Base-by-base conservation (phyloP, 1,140 invertebrate genomes). In the Apis dorsata region DNA sequence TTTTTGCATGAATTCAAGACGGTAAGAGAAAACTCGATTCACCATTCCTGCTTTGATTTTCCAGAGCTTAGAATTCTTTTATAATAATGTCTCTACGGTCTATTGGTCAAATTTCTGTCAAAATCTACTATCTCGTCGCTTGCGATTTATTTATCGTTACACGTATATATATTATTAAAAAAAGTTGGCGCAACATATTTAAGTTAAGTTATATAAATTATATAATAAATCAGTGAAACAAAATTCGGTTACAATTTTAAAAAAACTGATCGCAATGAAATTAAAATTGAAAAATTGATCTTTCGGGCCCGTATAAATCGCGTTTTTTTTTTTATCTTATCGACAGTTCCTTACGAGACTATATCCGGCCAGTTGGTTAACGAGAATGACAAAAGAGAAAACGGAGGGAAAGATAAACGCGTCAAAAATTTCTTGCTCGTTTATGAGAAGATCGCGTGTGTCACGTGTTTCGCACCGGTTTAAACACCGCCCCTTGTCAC, bases 401-500 rank as follows among this genome's bases (percentile, higher is more conserved):
- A 19, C 15, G 19, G 10, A 1, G 71, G 12, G 28, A 57, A 11
- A 85, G 81, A 73, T 76, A 85, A 81, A 82, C 87, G 84, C 66
- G 84, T 88, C 84, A 83, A 88, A 85, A 88, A 88, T 86, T 69
- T 87, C 80, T 83, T 77, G 65, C 74, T 68, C 80, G 68, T 88
- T 88, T 88, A 88, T 73, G 86, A 80, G 53, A 24, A 51, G 71
- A 79, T 88, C 59, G 87, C 87, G 87, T 87, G 86, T 51, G 34
- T 66, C n/a, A 12, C 53, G 49, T 53, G n/a, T 70, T 44, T n/a
- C 73, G 34, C 75, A 34, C 34, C 34, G 53, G 51, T 49, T 76
- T 81, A 78, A 87, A 84, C 77, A 65, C 78, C 63, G 11, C 63
- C 55, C 34, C 34, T 44, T 53, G 75, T 81, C 82, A 88, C 82